Evolutionary conservation across 1,140 invertebrate genomes (phyloP), one percentile per base, ranked within the genome.

Genomic region (Homalodisca vitripennis): DNA sequence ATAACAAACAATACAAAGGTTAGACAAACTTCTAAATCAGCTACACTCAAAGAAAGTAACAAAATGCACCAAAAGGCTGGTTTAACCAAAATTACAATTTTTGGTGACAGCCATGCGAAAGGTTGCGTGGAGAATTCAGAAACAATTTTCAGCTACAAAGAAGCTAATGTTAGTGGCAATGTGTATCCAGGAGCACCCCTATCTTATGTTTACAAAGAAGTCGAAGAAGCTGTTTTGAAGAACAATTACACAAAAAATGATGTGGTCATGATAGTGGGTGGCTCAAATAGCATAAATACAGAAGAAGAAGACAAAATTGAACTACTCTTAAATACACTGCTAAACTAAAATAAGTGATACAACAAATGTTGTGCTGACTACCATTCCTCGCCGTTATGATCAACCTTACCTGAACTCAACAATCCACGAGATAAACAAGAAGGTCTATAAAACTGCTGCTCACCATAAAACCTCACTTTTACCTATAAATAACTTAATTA

Each of bases 401-500:
- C 12, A 53, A 14, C 48, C 48, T 53, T 6, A 22, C 22, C 48
- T 53, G 6, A 53, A 53, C 22, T 6, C 6, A 6, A 53, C 3
- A 53, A 22, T 53, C 3, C 6, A 53, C 20, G 20, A 53, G 6
- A 3, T 22, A 53, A 53, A 53, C 48, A 12, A 53, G 20, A 22
- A 53, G 3, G 20, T 53, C 48, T 53, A 22, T 22, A 53, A 53
- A 14, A 22, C 20, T 3, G 48, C 20, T 12, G 20, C 6, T 6
- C 41, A 30, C 41, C 29, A 47, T 17, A 66, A 34, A 41, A 41
- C 41, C 14, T 32, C 32, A 1, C 22, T 66, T 10, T 22, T 47
- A 3, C 32, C 26, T 62, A 62, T 66, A 47, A 66, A 46, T 17
- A 66, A 41, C 17, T 46, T 66, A 20, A 22, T 48, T 17, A 46